A percentile compares a stretch with the other conserved stretches of the same genome.
phyloP scores from a whole-genome alignment of 2,888 invertebrate genomes.

The Papilio gigon region DNA sequence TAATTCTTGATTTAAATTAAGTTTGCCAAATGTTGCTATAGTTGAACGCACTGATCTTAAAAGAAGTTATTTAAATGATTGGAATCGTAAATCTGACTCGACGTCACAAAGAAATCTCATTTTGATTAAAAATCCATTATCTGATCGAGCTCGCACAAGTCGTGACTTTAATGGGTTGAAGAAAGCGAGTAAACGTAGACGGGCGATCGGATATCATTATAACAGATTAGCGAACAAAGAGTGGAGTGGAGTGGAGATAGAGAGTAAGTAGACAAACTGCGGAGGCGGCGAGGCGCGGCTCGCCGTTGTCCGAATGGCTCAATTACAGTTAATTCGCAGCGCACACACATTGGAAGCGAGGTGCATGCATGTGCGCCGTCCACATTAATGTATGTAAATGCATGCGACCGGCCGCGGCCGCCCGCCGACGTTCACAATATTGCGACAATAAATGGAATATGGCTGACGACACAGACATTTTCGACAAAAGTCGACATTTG shows the following conservation, averaged over 20 bases:
- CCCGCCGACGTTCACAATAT: conserved; percentile 77
- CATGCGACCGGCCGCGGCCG: conserved; percentile 77
- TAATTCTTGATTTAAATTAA: conserved; percentile 37
- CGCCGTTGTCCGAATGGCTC: conserved; percentile 79
- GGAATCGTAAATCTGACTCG: conserved; percentile 24
- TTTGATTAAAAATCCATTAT: conserved; percentile 40
- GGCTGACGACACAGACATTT: conserved; percentile 77
- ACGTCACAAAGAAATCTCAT: conserved; percentile 36
- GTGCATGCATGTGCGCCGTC: conserved; percentile 77
- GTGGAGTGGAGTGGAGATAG: conserved; percentile 48
- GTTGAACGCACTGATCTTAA: conserved; percentile 9
- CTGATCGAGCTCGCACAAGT: conserved; percentile 39
- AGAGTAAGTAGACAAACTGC: conserved; percentile 57
- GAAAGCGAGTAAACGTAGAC: conserved; percentile 32
- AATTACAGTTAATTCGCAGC: conserved; percentile 82
- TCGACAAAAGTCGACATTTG: conserved; percentile 77
- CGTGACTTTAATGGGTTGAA: conserved; percentile 41
- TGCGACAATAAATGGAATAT: conserved; percentile 81
- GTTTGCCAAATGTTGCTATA: conserved; percentile 6
- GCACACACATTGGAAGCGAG: conserved; percentile 77
- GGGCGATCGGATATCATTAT: conserved; percentile 40
- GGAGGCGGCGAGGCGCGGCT: conserved; percentile 69
- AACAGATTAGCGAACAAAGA: conserved; percentile 45
- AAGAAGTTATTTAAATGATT: conserved; percentile 26
- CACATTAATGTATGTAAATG: conserved; percentile 82